Percentiles rank a stretch among this genome's conserved stretches.
These are phyloP conservation scores for Drosophila kurseongensis DNA, from an alignment of 1,140 invertebrate species.

Conservation along the genomic window DNA sequence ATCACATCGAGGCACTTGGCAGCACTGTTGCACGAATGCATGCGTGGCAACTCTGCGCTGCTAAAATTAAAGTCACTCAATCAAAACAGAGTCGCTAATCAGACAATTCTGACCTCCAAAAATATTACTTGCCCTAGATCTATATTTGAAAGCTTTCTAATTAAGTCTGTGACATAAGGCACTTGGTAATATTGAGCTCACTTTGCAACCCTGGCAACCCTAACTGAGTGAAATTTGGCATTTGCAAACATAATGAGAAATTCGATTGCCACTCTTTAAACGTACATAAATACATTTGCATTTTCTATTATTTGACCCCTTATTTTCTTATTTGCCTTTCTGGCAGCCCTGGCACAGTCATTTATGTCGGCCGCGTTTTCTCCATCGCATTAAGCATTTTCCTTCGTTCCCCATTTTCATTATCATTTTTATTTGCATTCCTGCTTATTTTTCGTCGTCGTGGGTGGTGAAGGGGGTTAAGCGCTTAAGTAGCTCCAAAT, in stretches of 20 bases:
- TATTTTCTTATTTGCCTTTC: neutral
- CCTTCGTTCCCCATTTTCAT: slow-evolving; percentile 1
- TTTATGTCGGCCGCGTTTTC: slow-evolving; percentile 23
- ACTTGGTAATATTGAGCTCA: neutral
- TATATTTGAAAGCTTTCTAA: neutral
- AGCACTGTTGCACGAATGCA: neutral
- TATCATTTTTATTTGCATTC: neutral
- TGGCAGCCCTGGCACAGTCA: slow-evolving; percentile 14
- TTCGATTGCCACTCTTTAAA: neutral
- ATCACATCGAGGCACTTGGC: slow-evolving; percentile 9
- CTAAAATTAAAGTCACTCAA: slow-evolving; percentile 5
- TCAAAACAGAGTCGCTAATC: neutral
- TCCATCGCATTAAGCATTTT: slow-evolving; percentile 24
- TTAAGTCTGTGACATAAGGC: neutral
- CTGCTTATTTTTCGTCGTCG: slow-evolving; percentile 18
- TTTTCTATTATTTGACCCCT: neutral
- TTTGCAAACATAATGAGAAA: neutral
- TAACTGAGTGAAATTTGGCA: neutral
- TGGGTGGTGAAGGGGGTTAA: slow-evolving; percentile 29
- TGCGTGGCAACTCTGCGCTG: neutral
- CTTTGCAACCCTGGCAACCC: neutral
- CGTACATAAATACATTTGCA: neutral
- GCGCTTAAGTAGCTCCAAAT: slow-evolving; percentile 65
- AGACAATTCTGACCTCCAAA: neutral
- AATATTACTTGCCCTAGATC: neutral